Percentiles rank a stretch among this genome's conserved stretches.
Evolutionary conservation across 2,113 vertebrate genomes (phyloP).

Genomic region (Chloropsis hardwickii): DNA sequence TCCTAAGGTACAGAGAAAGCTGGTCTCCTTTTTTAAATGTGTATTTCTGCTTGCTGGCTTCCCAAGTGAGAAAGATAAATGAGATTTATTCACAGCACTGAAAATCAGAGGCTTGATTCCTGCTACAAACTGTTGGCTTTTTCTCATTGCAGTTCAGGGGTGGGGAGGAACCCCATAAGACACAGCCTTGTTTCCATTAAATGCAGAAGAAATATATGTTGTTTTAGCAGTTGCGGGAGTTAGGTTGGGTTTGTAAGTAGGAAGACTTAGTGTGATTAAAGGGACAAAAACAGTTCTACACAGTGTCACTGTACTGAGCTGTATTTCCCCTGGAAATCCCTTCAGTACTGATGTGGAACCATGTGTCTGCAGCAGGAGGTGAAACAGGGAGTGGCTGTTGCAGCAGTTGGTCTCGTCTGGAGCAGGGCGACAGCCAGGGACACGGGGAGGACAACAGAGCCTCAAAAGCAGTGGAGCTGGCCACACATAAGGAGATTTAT

Average conservation of each 20-base stretch:
- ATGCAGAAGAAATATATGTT: not conserved
- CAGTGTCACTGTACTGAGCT: not conserved
- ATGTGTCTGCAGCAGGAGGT: rapidly evolving
- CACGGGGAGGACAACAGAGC: not conserved
- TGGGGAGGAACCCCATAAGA: not conserved
- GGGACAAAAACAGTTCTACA: not conserved
- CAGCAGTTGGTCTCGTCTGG: not conserved
- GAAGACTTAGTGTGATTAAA: not conserved
- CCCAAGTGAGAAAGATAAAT: not conserved
- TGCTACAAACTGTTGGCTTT: not conserved
- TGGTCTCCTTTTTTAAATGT: not conserved
- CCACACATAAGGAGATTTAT: not conserved
- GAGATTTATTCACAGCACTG: not conserved
- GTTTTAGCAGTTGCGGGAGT: not conserved
- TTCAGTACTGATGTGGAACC: not conserved
- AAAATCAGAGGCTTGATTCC: not conserved
- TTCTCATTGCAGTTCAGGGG: not conserved
- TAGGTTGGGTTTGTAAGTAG: not conserved
- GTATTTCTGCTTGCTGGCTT: not conserved
- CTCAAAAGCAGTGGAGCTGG: not conserved
- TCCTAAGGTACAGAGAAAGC: not conserved
- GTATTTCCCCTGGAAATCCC: not conserved
- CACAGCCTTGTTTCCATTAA: not conserved
- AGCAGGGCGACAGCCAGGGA: not conserved
- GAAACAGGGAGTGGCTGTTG: not conserved